Conservation (phyloP, 2,113 vertebrate genomes). For the Arvicanthis niloticus region DNA sequence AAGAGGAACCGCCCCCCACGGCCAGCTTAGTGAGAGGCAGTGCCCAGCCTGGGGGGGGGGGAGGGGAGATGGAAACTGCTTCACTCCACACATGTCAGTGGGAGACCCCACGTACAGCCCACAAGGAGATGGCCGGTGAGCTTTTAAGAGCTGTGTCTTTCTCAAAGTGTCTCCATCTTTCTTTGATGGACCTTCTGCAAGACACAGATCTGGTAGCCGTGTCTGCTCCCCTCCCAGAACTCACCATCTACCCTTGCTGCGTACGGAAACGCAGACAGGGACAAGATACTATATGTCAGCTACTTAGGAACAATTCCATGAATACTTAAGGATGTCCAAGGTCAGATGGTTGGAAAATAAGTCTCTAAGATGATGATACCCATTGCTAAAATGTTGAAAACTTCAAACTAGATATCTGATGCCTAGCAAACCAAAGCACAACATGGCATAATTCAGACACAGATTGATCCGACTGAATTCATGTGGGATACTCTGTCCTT, state of each 20-base stretch:
- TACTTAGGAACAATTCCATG: background rate
- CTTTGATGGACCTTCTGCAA: background rate
- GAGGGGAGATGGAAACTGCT: background rate
- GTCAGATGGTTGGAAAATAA: background rate
- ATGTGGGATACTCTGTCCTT: constrained; percentile 6
- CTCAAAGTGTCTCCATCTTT: background rate
- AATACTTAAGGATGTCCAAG: background rate
- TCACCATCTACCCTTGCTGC: background rate
- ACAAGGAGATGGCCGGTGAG: background rate
- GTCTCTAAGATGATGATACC: background rate
- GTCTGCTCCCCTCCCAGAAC: background rate
- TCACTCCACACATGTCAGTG: background rate
- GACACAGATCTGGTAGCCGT: background rate
- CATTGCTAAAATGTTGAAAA: constrained; percentile 48
- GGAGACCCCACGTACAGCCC: background rate
- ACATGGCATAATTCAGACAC: background rate
- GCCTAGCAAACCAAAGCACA: constrained; percentile 40
- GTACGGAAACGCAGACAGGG: background rate
- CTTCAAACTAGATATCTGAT: background rate
- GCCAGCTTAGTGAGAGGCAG: background rate
- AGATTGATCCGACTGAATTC: background rate
- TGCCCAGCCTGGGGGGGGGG: background rate
- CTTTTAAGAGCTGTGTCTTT: background rate
- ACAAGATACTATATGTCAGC: background rate
- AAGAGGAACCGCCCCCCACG: background rate